phyloP scores from a whole-genome alignment of 2,888 invertebrate species.

The Oscheius myriophilus region DNA sequence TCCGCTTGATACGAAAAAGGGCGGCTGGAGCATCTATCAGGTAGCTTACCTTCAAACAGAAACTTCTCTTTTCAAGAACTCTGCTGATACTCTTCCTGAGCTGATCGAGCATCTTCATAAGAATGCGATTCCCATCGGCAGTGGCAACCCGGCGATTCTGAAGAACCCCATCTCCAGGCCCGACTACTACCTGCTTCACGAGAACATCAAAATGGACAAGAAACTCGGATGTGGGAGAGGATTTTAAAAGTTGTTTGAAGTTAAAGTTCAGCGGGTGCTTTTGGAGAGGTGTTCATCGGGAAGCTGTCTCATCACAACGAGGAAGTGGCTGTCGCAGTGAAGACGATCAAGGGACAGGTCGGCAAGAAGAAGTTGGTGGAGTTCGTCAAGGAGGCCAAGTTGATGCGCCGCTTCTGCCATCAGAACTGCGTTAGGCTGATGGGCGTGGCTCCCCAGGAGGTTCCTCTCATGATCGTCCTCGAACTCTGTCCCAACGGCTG shows the following conservation, averaged over 20 bases:
- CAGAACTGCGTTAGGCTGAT: conserved; percentile 37
- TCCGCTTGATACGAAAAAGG: conserved; percentile 19
- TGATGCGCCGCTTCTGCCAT: conserved; percentile 40
- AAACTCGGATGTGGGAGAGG: conserved; percentile 33
- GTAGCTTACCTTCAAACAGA: not conserved
- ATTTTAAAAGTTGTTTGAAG: no score
- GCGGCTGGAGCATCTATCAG: conserved; percentile 8
- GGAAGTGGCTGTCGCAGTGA: conserved; percentile 37
- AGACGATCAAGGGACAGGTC: conserved; percentile 44
- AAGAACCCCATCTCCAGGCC: conserved; percentile 35
- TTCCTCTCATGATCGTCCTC: conserved; percentile 47
- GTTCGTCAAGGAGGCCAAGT: conserved; percentile 44
- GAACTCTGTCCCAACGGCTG: conserved; percentile 48
- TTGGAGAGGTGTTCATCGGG: conserved; percentile 47
- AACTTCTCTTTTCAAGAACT: not conserved
- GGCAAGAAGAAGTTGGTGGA: conserved; percentile 34
- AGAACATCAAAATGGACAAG: conserved; percentile 28
- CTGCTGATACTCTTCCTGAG: conserved; percentile 1
- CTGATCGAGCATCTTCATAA: conserved; percentile 1
- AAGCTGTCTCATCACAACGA: conserved; percentile 3
- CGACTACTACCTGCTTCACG: conserved; percentile 45
- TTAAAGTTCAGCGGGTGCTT: conserved; percentile 33
- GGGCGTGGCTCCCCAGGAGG: conserved; percentile 48
- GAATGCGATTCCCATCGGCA: not conserved
- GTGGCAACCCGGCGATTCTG: not conserved